phyloP scores from a whole-genome alignment of 2,888 invertebrate genomes.

The Morpho achilles region DNA sequence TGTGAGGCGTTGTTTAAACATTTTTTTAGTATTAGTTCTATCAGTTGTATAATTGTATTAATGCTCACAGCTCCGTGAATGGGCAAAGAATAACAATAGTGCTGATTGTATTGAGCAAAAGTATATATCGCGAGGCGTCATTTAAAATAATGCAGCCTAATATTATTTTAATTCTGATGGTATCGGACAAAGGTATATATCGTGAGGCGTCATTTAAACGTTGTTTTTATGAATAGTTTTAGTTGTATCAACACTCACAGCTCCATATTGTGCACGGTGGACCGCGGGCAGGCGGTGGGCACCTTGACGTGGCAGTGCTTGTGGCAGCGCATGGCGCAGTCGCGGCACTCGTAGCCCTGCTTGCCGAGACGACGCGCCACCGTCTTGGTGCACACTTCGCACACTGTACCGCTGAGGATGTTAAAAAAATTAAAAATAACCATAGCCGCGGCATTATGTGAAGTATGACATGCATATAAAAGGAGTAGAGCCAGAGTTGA shows the following conservation, averaged over 20 bases:
- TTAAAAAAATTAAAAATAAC: too few relatives aligned
- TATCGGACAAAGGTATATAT: too few relatives aligned
- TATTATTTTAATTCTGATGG: too few relatives aligned
- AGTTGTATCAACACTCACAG: slow-evolving; percentile 84
- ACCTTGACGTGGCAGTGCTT: slow-evolving; percentile 95
- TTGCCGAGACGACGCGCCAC: slow-evolving; percentile 89
- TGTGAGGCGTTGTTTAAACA: neutral
- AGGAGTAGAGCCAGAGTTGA: too few relatives aligned
- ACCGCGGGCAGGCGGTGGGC: slow-evolving; percentile 87
- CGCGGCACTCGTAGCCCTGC: slow-evolving; percentile 96
- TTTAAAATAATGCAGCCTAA: too few relatives aligned
- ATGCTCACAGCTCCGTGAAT: slow-evolving; percentile 96
- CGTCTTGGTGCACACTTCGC: slow-evolving; percentile 86
- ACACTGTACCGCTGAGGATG: slow-evolving; percentile 84
- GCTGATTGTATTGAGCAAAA: too few relatives aligned
- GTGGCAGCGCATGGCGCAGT: slow-evolving; percentile 92
- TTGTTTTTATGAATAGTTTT: neutral
- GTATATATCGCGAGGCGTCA: too few relatives aligned
- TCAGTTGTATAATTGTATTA: neutral
- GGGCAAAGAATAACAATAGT: too few relatives aligned
- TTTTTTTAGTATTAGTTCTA: neutral
- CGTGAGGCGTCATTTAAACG: neutral
- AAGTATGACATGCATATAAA: too few relatives aligned
- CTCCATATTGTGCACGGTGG: slow-evolving; percentile 94
- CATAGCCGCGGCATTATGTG: too few relatives aligned